Percentiles rank a stretch among this genome's conserved stretches.
These are phyloP conservation scores for Coendou prehensilis DNA, from an alignment of 2,797 vertebrate genomes.

Conservation along the genomic window DNA sequence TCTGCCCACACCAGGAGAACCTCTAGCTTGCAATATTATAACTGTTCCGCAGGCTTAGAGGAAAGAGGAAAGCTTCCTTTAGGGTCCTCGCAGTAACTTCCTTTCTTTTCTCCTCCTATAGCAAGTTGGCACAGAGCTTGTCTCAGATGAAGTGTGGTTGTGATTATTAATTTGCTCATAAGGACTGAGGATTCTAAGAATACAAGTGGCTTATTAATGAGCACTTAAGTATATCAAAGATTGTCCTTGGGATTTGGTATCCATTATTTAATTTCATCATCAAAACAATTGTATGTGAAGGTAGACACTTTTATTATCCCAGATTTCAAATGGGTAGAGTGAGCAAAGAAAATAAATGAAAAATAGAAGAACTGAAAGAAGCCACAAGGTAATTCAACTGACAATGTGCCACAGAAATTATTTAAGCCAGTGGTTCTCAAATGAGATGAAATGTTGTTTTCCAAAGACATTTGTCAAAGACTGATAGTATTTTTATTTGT, in stretches of 20 bases:
- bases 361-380: background rate
- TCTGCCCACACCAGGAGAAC: background rate
- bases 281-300: background rate
- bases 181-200: background rate
- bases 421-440: background rate
- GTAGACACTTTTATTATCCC: background rate
- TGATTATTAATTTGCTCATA: background rate
- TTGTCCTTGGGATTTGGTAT: background rate
- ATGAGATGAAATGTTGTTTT: background rate
- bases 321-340: background rate
- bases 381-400: background rate
- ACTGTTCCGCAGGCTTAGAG: background rate
- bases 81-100: background rate
- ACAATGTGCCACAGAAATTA: slow-evolving; percentile 1
- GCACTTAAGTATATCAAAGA: background rate
- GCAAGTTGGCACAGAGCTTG: background rate
- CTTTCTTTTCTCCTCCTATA: background rate
- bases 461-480: background rate
- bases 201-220: background rate
- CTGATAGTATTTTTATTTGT: slow-evolving; percentile 23
- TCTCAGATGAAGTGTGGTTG: background rate
- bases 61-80: background rate
- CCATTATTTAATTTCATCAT: background rate
- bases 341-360: slow-evolving; percentile 1
- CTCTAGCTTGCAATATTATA: background rate